A percentile compares a stretch with the other conserved stretches of the same genome.
These are phyloP conservation scores for Epinephelus moara DNA, from an alignment of 2,113 vertebrate genomes.

Conservation along the genomic window DNA sequence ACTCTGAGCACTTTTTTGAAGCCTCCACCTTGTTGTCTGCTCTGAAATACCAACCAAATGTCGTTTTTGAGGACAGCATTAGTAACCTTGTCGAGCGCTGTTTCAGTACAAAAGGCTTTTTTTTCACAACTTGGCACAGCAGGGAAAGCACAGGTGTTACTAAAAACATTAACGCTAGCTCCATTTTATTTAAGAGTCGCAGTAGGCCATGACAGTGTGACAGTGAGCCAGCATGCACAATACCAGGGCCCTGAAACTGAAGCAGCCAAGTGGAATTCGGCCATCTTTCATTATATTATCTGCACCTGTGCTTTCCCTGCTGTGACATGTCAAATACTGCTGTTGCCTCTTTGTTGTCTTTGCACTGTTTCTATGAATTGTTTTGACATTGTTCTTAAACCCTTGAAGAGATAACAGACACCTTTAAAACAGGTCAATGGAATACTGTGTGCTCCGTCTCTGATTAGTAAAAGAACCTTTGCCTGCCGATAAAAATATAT, in stretches of 20 bases:
- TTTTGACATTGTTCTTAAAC: neutral
- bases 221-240: neutral
- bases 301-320: neutral
- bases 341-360: too few relatives aligned
- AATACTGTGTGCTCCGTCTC: neutral
- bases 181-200: conserved; percentile 1
- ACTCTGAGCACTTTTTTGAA: neutral
- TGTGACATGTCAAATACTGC: too few relatives aligned
- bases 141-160: neutral
- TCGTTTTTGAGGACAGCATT: neutral
- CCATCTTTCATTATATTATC: neutral
- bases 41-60: neutral
- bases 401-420: neutral
- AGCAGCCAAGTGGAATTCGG: neutral
- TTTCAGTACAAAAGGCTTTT: neutral
- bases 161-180: neutral
- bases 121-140: neutral
- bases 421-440: neutral
- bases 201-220: neutral
- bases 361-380: neutral
- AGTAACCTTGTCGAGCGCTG: neutral
- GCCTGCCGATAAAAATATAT: neutral
- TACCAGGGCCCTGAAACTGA: neutral
- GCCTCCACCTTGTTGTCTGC: neutral
- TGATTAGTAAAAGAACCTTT: neutral